Conservation (phyloP, 2,888 invertebrate genomes). For the Apodemia hepburni region DNA sequence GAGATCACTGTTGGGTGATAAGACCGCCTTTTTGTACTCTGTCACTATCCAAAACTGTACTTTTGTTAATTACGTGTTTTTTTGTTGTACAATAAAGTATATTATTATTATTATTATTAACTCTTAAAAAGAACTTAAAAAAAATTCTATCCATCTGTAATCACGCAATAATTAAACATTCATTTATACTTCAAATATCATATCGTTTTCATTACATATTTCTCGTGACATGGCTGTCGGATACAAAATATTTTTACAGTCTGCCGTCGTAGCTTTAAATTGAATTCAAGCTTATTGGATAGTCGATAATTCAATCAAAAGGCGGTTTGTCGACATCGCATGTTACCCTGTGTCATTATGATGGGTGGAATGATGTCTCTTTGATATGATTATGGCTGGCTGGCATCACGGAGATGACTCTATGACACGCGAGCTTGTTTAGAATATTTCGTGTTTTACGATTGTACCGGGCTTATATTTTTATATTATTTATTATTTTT, state of each 20-base stretch:
- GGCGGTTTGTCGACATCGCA: constrained; percentile 25
- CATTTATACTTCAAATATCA: too few relatives aligned
- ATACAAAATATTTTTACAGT: constrained; percentile 6
- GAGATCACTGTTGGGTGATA: too few relatives aligned
- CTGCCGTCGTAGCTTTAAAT: constrained; percentile 3
- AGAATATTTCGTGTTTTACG: constrained; percentile 15
- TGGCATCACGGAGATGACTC: constrained; percentile 20
- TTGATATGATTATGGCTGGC: constrained; percentile 10
- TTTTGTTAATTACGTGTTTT: too few relatives aligned
- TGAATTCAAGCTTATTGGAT: constrained; percentile 3
- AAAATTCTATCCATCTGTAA: too few relatives aligned
- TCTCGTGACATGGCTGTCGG: neutral
- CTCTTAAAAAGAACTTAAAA: too few relatives aligned
- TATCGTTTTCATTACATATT: neutral
- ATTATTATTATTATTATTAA: too few relatives aligned
- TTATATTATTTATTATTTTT: too few relatives aligned
- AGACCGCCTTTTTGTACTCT: too few relatives aligned
- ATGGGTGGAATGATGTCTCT: constrained; percentile 18
- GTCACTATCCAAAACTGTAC: too few relatives aligned
- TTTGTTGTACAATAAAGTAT: too few relatives aligned
- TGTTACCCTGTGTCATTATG: constrained; percentile 23
- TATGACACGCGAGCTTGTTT: constrained; percentile 22
- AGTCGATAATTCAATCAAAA: constrained; percentile 24
- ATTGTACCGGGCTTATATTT: neutral
- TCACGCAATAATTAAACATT: too few relatives aligned